A percentile compares a stretch with the other conserved stretches of the same genome.
Evolutionary conservation across 2,888 invertebrate species (phyloP).

Genomic region (Stramonita haemastoma): DNA sequence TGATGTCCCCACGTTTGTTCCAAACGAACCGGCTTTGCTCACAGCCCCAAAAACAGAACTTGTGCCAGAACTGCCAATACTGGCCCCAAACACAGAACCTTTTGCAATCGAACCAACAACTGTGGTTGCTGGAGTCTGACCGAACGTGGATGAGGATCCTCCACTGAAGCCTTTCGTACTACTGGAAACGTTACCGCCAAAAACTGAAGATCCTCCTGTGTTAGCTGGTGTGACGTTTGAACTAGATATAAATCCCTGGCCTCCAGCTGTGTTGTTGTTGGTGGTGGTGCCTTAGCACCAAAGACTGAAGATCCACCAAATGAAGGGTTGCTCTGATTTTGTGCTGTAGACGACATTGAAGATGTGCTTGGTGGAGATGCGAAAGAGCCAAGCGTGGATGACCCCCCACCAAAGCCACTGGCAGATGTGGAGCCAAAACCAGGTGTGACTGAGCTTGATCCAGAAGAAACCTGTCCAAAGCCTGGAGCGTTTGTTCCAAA

Average conservation of each 20-base stretch:
- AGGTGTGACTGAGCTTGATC: slow-evolving; percentile 24
- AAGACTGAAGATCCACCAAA: slow-evolving; percentile 37
- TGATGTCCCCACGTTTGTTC: not conserved
- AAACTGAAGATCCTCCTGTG: not conserved
- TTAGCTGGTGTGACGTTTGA: not conserved
- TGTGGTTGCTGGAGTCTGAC: slow-evolving; percentile 15
- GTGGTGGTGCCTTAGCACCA: not conserved
- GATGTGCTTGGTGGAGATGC: not conserved
- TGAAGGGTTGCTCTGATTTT: not conserved
- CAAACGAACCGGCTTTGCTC: not conserved
- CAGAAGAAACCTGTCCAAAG: not conserved
- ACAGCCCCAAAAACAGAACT: not conserved
- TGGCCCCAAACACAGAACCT: slow-evolving; percentile 9
- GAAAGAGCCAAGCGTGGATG: slow-evolving; percentile 23
- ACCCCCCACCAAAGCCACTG: slow-evolving; percentile 10
- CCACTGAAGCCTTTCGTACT: not conserved
- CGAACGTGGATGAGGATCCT: not conserved
- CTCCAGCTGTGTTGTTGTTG: not conserved
- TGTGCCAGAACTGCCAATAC: not conserved
- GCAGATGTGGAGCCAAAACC: slow-evolving; percentile 27
- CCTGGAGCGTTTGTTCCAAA: not conserved
- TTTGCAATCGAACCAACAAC: not conserved
- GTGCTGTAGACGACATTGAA: slow-evolving; percentile 19
- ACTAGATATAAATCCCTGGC: not conserved
- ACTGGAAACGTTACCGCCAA: not conserved